Evolutionary conservation across 2,797 vertebrate species (phyloP), one percentile per base, ranked within the genome.

Genomic region (Manis javanica): DNA sequence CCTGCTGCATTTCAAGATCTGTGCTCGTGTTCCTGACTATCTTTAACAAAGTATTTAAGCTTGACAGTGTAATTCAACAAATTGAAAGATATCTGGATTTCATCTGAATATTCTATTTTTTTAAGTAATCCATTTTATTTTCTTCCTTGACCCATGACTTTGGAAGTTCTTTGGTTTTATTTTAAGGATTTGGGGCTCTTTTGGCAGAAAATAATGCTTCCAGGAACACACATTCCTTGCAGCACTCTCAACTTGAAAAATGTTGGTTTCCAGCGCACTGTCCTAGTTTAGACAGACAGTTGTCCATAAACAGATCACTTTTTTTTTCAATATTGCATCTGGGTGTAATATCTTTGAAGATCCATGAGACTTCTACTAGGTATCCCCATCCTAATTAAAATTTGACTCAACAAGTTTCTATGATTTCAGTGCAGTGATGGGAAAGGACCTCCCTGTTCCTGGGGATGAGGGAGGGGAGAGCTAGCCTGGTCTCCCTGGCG

Each of bases 331-430:
- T 77, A 68, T 68, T 90, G 34, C 37, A 63, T 77, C 53, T 49
- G 51, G 24, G 19, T 53, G 1, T 63, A 64, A 94, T 71, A 87
- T 86, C 23, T 63, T 71, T 79, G 74, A 95, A 94, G 85, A 79
- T 16, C 39, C 82, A 19, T 69, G 87, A 91, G 92, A 24, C 15
- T 39, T 91, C 51, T 91, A 23, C 55, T 39, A 92, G 53, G 51
- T 51, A 79, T 91, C 94, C 26, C 24, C 83, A 83, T 64, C 95
- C 96, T 93, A 87, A 91, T 87, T 93, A 79, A 87, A 87, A 90
- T 68, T 82, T 39, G 55, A 96, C 46, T 88, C 42, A 46, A 34
- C 81, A 77, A 34, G 31, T 64, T 93, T 29, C n/a, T 49, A 24
- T 64, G 39, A 69, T 95, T 78, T 95, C 75, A 79, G 87, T 68